phyloP scores from a whole-genome alignment of 2,797 vertebrate species.

The Meriones psammophilus region DNA sequence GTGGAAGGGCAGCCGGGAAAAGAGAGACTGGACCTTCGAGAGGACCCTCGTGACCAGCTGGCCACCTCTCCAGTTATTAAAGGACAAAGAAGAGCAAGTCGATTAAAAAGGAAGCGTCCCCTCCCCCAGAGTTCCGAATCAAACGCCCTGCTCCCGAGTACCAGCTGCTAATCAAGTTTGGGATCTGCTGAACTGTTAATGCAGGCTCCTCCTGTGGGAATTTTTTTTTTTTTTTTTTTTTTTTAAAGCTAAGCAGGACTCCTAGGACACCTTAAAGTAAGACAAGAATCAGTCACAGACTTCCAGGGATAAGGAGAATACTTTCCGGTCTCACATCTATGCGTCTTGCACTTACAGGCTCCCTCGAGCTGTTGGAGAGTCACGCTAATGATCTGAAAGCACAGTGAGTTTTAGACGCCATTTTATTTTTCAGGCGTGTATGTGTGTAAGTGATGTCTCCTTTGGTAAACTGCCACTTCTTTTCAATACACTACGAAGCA shows the following conservation, averaged over 20 bases:
- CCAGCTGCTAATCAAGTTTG: slow-evolving; percentile 31
- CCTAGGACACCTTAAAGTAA: background rate
- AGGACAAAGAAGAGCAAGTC: background rate
- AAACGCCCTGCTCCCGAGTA: background rate
- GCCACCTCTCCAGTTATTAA: background rate
- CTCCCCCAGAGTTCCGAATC: background rate
- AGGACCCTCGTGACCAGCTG: background rate
- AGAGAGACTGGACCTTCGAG: background rate
- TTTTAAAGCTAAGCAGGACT: slow-evolving; percentile 50
- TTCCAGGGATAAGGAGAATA: background rate
- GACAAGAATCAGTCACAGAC: background rate
- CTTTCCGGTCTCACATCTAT: slow-evolving; percentile 17
- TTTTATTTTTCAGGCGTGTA: slow-evolving; percentile 56
- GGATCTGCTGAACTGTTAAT: slow-evolving; percentile 67
- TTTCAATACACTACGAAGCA: slow-evolving; percentile 57
- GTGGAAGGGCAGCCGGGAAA: background rate
- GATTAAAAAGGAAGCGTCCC: background rate
- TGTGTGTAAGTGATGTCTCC: slow-evolving; percentile 53
- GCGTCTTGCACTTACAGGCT: slow-evolving; percentile 52
- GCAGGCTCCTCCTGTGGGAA: no score
- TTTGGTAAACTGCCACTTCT: slow-evolving; percentile 46
- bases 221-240: background rate
- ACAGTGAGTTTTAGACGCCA: slow-evolving; percentile 36
- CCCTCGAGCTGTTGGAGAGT: background rate
- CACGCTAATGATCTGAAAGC: slow-evolving; percentile 33